Evolutionary conservation across 2,113 vertebrate genomes (phyloP).

Genomic region (Leptosomus discolor): DNA sequence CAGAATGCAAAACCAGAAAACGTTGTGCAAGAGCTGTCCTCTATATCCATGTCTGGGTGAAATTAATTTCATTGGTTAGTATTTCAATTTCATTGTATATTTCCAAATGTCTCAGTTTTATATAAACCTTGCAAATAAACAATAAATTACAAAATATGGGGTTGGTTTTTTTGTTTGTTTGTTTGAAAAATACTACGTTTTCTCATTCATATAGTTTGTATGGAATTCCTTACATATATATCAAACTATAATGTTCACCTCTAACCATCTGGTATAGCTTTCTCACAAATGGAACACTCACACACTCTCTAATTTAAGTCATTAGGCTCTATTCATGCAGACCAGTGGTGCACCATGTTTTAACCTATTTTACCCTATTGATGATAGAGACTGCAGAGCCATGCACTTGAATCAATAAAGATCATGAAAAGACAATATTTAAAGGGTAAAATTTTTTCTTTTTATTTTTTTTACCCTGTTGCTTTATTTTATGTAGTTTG

Average conservation of each 20-base stretch:
- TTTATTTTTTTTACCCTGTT: fast-evolving
- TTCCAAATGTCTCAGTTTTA: neutral
- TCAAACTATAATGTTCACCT: neutral
- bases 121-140: slow-evolving; percentile 19
- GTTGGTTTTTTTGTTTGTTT: neutral
- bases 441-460: neutral
- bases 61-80: slow-evolving; percentile 16
- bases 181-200: neutral
- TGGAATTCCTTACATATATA: neutral
- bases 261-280: neutral
- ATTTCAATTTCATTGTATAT: neutral
- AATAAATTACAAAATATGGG: neutral
- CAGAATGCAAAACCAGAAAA: neutral
- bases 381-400: neutral
- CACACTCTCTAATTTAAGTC: neutral
- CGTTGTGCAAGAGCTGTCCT: neutral
- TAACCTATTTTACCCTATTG: neutral
- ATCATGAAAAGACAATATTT: neutral
- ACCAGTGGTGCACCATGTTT: neutral
- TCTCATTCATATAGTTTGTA: neutral
- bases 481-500: neutral
- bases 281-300: neutral
- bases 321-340: neutral
- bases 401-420: neutral
- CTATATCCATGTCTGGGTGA: neutral